A percentile compares a stretch with the other conserved stretches of the same genome.
Conservation (phyloP, 2,113 vertebrate species). For the Eclectus roratus region DNA sequence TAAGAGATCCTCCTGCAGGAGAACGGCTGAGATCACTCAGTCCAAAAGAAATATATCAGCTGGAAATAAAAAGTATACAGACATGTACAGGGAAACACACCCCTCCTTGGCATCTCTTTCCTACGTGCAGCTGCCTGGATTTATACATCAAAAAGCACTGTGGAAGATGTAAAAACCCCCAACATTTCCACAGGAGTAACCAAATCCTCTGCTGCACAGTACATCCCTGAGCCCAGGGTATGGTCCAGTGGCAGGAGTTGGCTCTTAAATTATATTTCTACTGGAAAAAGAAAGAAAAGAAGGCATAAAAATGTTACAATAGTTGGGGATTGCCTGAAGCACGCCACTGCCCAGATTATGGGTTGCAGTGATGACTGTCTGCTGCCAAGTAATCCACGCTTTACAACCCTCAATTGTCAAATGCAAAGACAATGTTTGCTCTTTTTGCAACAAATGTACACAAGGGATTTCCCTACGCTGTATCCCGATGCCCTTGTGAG, state of each 20-base stretch:
- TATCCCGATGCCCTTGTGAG: rapidly evolving
- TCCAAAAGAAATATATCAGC: not conserved
- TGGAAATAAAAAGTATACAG: not conserved
- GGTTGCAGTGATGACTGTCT: not conserved
- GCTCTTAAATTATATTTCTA: not conserved
- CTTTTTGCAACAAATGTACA: not conserved
- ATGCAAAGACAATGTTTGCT: not conserved
- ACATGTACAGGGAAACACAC: rapidly evolving
- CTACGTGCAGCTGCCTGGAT: not conserved
- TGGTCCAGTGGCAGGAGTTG: rapidly evolving
- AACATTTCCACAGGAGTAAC: not conserved
- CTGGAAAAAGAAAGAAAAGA: not conserved
- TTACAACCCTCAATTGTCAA: not conserved
- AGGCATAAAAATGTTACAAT: not conserved
- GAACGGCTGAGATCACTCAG: not conserved
- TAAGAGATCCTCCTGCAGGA: not conserved
- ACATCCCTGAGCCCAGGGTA: not conserved
- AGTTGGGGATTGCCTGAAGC: not conserved
- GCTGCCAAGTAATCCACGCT: rapidly evolving
- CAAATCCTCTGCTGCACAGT: not conserved
- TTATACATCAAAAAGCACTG: not conserved
- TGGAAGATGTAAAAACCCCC: not conserved
- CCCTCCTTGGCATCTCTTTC: not conserved
- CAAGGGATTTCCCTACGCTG: rapidly evolving
- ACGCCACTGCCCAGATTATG: rapidly evolving